phyloP scores from a whole-genome alignment of 2,113 vertebrate genomes.

The Clarias batrachus region DNA sequence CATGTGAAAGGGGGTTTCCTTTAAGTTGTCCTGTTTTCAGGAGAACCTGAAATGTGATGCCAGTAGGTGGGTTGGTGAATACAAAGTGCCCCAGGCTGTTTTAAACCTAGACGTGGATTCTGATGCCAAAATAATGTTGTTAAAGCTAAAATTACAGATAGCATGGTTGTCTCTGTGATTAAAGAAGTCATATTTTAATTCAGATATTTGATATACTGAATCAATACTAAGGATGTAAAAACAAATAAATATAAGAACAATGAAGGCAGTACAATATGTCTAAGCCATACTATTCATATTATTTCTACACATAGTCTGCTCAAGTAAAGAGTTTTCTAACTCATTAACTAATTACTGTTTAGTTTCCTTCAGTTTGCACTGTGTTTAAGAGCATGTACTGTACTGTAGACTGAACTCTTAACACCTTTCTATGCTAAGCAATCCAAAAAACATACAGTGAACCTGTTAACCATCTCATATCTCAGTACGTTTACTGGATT shows the following conservation, averaged over 20 bases:
- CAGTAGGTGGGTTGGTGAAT: not conserved
- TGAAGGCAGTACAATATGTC: not conserved
- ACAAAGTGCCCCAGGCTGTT: not conserved
- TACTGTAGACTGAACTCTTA: slow-evolving; percentile 2
- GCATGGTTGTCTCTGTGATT: not conserved
- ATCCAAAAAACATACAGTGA: slow-evolving; percentile 18
- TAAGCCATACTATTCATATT: not conserved
- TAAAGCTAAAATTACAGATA: not conserved
- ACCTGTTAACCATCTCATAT: not conserved
- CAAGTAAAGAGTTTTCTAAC: not conserved
- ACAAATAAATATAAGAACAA: not conserved
- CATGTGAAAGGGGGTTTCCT: not conserved
- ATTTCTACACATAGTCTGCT: not conserved
- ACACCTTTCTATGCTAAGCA: not conserved
- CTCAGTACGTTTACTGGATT: no score
- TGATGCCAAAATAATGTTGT: not conserved
- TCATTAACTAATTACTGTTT: no score
- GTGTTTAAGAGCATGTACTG: not conserved
- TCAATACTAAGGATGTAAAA: not conserved
- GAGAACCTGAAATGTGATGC: not conserved
- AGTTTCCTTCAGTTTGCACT: no score
- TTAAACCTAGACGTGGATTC: not conserved
- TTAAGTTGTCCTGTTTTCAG: not conserved
- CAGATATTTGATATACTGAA: not conserved
- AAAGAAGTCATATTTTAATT: no score